Conservation (phyloP, 1,140 invertebrate species). For the Hypothenemus hampei region DNA sequence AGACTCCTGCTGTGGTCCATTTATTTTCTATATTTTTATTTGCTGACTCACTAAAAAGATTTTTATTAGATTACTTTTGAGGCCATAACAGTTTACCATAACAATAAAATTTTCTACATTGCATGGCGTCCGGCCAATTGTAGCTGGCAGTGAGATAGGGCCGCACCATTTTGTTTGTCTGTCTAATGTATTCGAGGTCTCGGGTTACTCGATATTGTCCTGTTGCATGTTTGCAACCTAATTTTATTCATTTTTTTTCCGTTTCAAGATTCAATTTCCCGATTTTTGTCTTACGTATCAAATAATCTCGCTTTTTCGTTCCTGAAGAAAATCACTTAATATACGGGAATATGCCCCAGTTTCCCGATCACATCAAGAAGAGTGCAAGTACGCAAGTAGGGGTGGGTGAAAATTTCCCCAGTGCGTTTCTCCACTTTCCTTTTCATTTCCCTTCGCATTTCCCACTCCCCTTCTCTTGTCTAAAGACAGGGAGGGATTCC, state of each 20-base stretch:
- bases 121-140: constrained; percentile 29
- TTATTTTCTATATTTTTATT: constrained; percentile 28
- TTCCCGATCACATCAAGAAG: neutral
- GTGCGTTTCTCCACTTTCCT: constrained; percentile 13
- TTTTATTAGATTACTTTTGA: constrained; percentile 32
- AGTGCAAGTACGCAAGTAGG: constrained; percentile 7
- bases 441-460: constrained; percentile 10
- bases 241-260: neutral
- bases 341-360: constrained; percentile 1
- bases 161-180: constrained; percentile 11
- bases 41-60: constrained; percentile 23
- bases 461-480: neutral
- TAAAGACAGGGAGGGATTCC: constrained; percentile 1
- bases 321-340: constrained; percentile 8
- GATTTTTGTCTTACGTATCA: constrained; percentile 2
- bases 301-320: constrained; percentile 2
- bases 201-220: constrained; percentile 1
- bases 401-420: constrained; percentile 1
- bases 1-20: constrained; percentile 12
- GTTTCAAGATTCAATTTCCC: constrained; percentile 8
- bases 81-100: constrained; percentile 33
- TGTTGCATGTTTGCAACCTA: constrained; percentile 17
- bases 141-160: constrained; percentile 14
- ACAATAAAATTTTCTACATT: constrained; percentile 31
- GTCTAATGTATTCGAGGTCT: too few relatives aligned